Evolutionary conservation across 2,113 vertebrate genomes (phyloP), one percentile per base, ranked within the genome.

Genomic region (Fregata magnificens): DNA sequence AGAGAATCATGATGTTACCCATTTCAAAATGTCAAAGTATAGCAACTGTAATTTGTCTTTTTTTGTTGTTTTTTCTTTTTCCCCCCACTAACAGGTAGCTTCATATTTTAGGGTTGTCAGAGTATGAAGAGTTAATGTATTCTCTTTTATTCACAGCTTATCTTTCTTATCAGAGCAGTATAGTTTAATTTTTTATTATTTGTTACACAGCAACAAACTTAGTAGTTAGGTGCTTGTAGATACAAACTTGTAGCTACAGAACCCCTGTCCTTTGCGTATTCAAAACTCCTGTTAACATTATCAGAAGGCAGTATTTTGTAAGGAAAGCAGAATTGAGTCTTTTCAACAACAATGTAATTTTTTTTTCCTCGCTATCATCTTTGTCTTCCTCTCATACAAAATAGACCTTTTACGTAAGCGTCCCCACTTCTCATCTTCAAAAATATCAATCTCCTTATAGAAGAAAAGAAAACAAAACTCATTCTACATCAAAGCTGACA

Each of bases 311-410:
- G 26, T 16, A 49, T 7, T 76, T 52, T 59, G 6, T 32, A 59
- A 67, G 11, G 14, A 59, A 95, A 71, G 22, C 11, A 71, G 14
- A 80, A 40, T 0, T 16, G 20, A 72, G 2, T 52, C 15, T 83
- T 88, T 71, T n/a, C 77, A 71, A 72, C 14, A 82, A 18, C 4
- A 42, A 13, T 2, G 2, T 14, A 24, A 21, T 20, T 21, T 55
- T 36, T 36, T 85, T 90, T 58, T 26, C 26, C 16, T 86, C 2
- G 1, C 7, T 77, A 14, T 12, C 6, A 11, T 44, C 26, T 69
- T 80, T 0, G 0, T 76, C 47, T 69, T 59, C 10, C 5, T 34
- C 5, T 88, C 38, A 38, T 16, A 53, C 2, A 79, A 32, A 79
- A n/a, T 4, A 52, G 32, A 59, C 2, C 21, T 77, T 84, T 90